Evolutionary conservation across 2,797 vertebrate genomes (phyloP).

Genomic region (Hippoglossus hippoglossus): DNA sequence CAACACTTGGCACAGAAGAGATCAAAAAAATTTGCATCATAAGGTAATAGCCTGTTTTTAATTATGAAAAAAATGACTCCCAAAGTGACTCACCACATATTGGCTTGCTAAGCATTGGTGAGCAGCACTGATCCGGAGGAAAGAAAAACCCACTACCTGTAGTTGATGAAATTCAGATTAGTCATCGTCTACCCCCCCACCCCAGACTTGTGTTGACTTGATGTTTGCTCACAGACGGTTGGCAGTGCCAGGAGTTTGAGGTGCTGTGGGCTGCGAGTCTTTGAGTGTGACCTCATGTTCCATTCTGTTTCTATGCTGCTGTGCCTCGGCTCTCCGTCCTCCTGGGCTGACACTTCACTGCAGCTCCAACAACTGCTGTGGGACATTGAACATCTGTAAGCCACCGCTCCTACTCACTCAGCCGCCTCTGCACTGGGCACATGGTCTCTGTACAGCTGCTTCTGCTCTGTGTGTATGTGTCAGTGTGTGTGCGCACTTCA

Average conservation of each 20-base stretch:
- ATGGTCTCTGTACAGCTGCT: slow-evolving; percentile 53
- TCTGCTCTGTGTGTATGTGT: slow-evolving; percentile 31
- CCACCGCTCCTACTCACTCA: slow-evolving; percentile 63
- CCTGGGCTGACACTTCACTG: slow-evolving; percentile 76
- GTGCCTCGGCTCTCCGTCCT: slow-evolving; percentile 67
- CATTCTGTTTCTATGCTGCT: slow-evolving; percentile 79
- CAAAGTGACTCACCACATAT: neutral
- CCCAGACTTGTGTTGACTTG: slow-evolving; percentile 61
- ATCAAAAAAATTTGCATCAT: neutral
- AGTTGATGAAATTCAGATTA: slow-evolving; percentile 64
- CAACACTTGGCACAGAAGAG: neutral
- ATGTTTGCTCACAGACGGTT: slow-evolving; percentile 68
- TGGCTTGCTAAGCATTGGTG: neutral
- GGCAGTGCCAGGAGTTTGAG: slow-evolving; percentile 63
- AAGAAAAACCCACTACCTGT: slow-evolving; percentile 11
- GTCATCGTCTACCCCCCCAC: slow-evolving; percentile 27
- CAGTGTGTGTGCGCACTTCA: slow-evolving; percentile 38
- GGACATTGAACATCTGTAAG: slow-evolving; percentile 83
- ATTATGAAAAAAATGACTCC: neutral
- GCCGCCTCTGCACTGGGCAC: slow-evolving; percentile 57
- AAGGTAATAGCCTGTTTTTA: neutral
- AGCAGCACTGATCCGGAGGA: slow-evolving; percentile 23
- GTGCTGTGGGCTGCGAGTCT: slow-evolving; percentile 66
- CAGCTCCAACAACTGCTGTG: slow-evolving; percentile 80
- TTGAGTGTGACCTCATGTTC: slow-evolving; percentile 83